phyloP scores from a whole-genome alignment of 2,797 vertebrate species.

The Paratrypauchen microcephalus region DNA sequence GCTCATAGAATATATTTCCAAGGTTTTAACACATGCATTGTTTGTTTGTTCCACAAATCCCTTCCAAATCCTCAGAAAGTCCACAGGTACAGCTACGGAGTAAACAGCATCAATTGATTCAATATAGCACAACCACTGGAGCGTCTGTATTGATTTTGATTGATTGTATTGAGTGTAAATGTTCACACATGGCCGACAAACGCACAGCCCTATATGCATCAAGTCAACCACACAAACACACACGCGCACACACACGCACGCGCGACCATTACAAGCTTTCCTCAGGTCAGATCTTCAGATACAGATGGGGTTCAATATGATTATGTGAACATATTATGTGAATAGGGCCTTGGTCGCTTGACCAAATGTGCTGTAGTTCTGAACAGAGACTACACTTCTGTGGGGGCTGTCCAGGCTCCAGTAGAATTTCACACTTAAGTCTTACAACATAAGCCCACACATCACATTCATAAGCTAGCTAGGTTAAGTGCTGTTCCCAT shows the following conservation, averaged over 20 bases:
- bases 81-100: background rate
- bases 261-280: background rate
- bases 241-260: too few species aligned
- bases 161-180: background rate
- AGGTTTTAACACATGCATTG: background rate
- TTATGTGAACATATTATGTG: background rate
- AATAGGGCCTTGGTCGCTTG: background rate
- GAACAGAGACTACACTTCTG: too few species aligned
- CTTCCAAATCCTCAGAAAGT: background rate
- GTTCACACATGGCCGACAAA: conserved; percentile 12
- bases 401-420: too few species aligned
- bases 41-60: background rate
- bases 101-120: background rate
- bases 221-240: background rate
- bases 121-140: background rate
- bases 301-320: background rate
- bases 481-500: too few species aligned
- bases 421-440: too few species aligned
- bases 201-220: background rate
- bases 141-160: conserved; percentile 14
- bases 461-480: too few species aligned
- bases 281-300: background rate
- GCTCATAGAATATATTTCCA: too few species aligned
- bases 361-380: background rate
- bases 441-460: too few species aligned